These are phyloP conservation scores for Andinoacara biseriatus DNA, from an alignment of 2,113 vertebrate species.

Conservation along the genomic window DNA sequence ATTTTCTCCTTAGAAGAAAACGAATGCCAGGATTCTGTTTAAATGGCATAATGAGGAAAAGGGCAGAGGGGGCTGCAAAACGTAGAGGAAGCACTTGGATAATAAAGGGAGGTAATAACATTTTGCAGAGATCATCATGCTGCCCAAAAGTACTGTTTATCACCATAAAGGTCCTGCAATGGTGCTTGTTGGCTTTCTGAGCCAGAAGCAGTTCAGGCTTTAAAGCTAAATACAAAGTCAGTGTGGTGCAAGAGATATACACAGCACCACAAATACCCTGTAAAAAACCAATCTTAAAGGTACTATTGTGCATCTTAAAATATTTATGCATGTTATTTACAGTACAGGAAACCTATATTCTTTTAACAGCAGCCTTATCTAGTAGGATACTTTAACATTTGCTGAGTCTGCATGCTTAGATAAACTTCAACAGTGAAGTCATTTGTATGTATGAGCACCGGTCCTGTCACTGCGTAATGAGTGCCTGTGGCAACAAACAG, in stretches of 20 bases:
- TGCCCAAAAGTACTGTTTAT: neutral
- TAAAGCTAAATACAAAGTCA: neutral
- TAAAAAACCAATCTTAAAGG: neutral
- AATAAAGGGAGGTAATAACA: neutral
- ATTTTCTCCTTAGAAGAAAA: neutral
- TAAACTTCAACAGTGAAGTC: conserved; percentile 5
- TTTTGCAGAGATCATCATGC: neutral
- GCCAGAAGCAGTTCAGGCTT: neutral
- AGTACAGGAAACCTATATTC: neutral
- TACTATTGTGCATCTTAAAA: neutral
- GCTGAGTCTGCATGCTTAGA: conserved; percentile 25
- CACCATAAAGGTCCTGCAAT: neutral
- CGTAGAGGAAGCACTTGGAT: neutral
- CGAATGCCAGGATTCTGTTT: neutral
- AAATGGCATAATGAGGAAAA: neutral
- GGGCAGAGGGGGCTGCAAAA: neutral
- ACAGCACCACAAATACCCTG: no score
- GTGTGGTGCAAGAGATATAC: neutral
- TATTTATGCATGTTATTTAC: neutral
- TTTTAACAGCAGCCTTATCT: neutral
- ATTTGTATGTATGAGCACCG: conserved; percentile 38
- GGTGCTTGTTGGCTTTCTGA: neutral
- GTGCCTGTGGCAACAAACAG: conserved; percentile 8
- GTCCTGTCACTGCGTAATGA: conserved; percentile 36
- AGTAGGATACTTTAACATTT: conserved; percentile 11